Base-by-base conservation (phyloP, 2,888 invertebrate species). In the Coronaproctus castanopsis region DNA sequence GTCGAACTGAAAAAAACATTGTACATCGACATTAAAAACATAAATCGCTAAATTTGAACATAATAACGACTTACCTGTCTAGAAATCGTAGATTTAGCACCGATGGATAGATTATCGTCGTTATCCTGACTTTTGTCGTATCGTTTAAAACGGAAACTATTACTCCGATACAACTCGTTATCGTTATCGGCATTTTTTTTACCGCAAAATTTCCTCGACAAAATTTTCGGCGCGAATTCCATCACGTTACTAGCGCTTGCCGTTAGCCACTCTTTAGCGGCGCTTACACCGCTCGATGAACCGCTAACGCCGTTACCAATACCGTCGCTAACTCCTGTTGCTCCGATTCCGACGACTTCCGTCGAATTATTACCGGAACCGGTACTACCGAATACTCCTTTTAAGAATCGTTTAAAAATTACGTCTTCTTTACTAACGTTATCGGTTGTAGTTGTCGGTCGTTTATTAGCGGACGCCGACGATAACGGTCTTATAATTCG, bases 131-230 rank as follows among this genome's bases (percentile, higher is more conserved):
- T 77, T 66, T 86, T 76, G 67, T 85, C 82, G 70, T 87, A 87
- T 60, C 86, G 76, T 74, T 87, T 87, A 71, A 87, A 87, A 75
- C 87, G 87, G 76, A 87, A 87, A 73, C 87, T 87, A 72, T 87
- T 87, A 65, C 87, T 87, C 66, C 87, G 80, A 69, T 87, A 87
- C 61, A 87, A 78, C 21, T 59, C 59, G 36, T 59, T 59, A 74
- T 87, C 86, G 77, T 87, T 87, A 76, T 87, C 87, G 65, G 82
- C 82, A 18, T 80, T 75, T 56, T 77, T 77, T 60, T 83, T 77
- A 60, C 81, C 77, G 71, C 86, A 86, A 67, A 87, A 78, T 54
- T 85, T 78, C 60, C 84, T 79, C 2, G 85, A 82, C 64, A 87
- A 73, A 14, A 61, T 57, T 3, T 75, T 77, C 51, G 77, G 77